Percentiles rank a stretch among this genome's conserved stretches.
phyloP scores from a whole-genome alignment of 2,113 vertebrate genomes.

The Corythaixoides concolor region DNA sequence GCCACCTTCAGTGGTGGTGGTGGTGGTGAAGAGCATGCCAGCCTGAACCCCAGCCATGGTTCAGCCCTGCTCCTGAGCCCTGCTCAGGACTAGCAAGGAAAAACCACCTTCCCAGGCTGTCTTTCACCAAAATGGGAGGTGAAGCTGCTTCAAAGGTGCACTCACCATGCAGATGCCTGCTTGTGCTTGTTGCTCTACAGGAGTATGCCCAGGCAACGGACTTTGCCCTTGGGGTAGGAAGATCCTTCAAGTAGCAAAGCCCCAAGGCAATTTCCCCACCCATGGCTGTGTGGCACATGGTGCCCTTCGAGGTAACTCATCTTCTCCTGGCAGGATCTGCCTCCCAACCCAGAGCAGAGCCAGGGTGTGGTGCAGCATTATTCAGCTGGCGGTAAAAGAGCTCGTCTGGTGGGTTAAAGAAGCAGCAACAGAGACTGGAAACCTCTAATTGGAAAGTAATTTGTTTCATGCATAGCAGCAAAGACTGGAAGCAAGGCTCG shows the following conservation, averaged over 20 bases:
- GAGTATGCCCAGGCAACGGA: not conserved
- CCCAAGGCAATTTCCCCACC: not conserved
- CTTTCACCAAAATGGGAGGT: not conserved
- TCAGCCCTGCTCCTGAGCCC: not conserved
- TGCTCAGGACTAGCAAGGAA: not conserved
- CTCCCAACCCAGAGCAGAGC: not conserved
- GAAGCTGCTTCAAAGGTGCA: not conserved
- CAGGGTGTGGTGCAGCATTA: not conserved
- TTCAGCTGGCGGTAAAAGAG: not conserved
- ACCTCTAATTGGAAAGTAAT: not conserved
- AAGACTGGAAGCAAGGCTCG: not conserved
- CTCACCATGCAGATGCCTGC: not conserved
- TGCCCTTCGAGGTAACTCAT: not conserved
- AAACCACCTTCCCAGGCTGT: not conserved
- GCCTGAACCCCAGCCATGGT: rapidly evolving
- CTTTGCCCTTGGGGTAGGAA: not conserved
- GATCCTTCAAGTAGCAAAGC: not conserved
- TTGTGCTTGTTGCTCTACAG: not conserved
- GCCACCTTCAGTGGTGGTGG: rapidly evolving
- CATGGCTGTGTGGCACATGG: not conserved
- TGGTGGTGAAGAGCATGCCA: not conserved
- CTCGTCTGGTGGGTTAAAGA: not conserved
- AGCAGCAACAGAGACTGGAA: not conserved
- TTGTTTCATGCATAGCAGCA: not conserved
- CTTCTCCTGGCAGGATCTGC: not conserved